Percentiles rank a stretch among this genome's conserved stretches.
These are phyloP conservation scores for Haemorhous mexicanus DNA, from an alignment of 2,113 vertebrate genomes.

Conservation along the genomic window DNA sequence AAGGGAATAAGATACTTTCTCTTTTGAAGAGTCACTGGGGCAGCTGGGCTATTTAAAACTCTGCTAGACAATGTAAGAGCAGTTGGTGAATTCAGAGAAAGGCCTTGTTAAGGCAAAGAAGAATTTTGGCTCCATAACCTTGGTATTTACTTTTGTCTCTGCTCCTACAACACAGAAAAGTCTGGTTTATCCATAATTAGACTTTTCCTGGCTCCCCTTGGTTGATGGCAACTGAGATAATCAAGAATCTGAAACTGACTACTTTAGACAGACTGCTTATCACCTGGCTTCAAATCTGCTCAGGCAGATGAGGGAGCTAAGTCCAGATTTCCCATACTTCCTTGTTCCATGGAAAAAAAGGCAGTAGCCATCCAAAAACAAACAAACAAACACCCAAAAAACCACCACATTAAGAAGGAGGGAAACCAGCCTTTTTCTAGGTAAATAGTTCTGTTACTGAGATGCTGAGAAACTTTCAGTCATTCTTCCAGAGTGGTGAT, in stretches of 20 bases:
- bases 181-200: neutral
- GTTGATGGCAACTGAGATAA: slow-evolving; percentile 3
- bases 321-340: neutral
- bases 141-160: slow-evolving; percentile 4
- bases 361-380: neutral
- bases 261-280: slow-evolving; percentile 4
- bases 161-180: neutral
- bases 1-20: neutral
- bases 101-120: neutral
- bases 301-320: neutral
- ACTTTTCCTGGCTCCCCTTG: neutral
- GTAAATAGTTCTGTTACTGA: neutral
- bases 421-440: neutral
- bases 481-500: neutral
- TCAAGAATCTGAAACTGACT: slow-evolving; percentile 21
- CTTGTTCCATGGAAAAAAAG: neutral
- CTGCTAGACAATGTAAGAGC: neutral
- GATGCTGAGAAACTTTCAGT: neutral
- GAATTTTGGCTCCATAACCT: neutral
- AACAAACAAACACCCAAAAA: neutral
- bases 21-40: neutral
- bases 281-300: neutral
- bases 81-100: neutral
- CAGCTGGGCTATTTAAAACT: neutral
- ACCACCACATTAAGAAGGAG: neutral